These are phyloP conservation scores for Himalopsyche anomala DNA, from an alignment of 2,888 invertebrate genomes.

Conservation along the genomic window DNA sequence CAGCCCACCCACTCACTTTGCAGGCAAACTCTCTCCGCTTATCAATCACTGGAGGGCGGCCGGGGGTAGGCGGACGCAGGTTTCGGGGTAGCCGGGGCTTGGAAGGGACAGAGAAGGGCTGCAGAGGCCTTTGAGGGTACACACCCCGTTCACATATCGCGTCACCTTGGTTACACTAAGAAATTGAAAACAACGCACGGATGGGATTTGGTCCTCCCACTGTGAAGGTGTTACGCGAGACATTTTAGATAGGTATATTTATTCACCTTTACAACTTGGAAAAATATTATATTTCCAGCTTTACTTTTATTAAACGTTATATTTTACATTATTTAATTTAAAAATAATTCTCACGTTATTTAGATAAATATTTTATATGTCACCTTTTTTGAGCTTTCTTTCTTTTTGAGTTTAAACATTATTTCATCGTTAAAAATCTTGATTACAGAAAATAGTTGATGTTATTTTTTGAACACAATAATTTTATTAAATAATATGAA, in stretches of 20 bases:
- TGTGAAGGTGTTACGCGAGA: constrained; percentile 12
- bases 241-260: neutral
- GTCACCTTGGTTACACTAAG: constrained; percentile 62
- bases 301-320: too few species aligned
- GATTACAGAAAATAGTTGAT: too few species aligned
- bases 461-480: too few species aligned
- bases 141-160: constrained; percentile 59
- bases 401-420: too few species aligned
- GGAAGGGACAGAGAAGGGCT: constrained; percentile 52
- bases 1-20: constrained; percentile 14
- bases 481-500: too few species aligned
- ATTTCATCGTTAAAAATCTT: too few species aligned
- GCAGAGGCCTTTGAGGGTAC: constrained; percentile 30
- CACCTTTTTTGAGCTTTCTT: too few species aligned
- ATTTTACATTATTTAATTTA: too few species aligned
- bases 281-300: too few species aligned
- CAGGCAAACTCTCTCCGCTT: constrained; percentile 53
- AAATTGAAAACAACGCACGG: constrained; percentile 59
- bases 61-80: constrained; percentile 48
- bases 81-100: constrained; percentile 27
- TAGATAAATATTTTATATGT: too few species aligned
- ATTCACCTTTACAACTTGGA: too few species aligned
- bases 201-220: constrained; percentile 43
- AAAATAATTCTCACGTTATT: too few species aligned
- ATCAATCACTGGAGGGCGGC: constrained; percentile 64